phyloP scores from a whole-genome alignment of 2,797 vertebrate genomes.

The Alcedo quadribrachys region DNA sequence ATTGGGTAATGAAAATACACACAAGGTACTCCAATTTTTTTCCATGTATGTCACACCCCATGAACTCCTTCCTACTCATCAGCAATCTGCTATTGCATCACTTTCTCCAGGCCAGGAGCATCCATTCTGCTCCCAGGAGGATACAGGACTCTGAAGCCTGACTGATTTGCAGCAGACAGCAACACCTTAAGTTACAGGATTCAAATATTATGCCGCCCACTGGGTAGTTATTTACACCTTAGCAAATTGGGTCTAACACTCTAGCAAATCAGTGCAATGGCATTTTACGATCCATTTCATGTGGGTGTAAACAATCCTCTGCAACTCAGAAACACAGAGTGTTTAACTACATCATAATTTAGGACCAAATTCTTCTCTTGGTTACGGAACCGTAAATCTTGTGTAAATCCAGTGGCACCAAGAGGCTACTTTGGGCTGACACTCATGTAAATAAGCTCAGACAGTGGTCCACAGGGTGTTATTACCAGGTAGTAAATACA shows the following conservation, averaged over 20 bases:
- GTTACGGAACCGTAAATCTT: background rate
- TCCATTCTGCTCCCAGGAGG: background rate
- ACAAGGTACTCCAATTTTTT: slow-evolving; percentile 20
- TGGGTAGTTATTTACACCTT: slow-evolving; percentile 57
- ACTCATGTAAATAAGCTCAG: slow-evolving; percentile 24
- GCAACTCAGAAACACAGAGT: background rate
- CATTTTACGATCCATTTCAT: slow-evolving; percentile 41
- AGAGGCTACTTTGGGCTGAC: background rate
- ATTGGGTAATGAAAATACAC: slow-evolving; percentile 15
- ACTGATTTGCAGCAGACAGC: slow-evolving; percentile 44
- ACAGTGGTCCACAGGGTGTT: background rate
- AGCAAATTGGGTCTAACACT: slow-evolving; percentile 48
- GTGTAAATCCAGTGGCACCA: background rate
- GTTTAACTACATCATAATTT: slow-evolving; percentile 33
- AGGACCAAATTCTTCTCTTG: slow-evolving; percentile 10
- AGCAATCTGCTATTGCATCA: slow-evolving; percentile 44
- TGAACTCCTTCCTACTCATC: slow-evolving; percentile 37
- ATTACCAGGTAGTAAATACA: slow-evolving; percentile 4
- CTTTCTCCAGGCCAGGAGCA: slow-evolving; percentile 24
- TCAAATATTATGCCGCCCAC: slow-evolving; percentile 59
- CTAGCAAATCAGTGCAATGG: slow-evolving; percentile 26
- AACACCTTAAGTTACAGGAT: slow-evolving; percentile 8
- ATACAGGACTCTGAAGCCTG: background rate
- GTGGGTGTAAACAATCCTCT: slow-evolving; percentile 26
- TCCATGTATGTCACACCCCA: background rate